Conservation (phyloP, 92 coral and sea anemone species). For the Zoanthus solanderi region DNA sequence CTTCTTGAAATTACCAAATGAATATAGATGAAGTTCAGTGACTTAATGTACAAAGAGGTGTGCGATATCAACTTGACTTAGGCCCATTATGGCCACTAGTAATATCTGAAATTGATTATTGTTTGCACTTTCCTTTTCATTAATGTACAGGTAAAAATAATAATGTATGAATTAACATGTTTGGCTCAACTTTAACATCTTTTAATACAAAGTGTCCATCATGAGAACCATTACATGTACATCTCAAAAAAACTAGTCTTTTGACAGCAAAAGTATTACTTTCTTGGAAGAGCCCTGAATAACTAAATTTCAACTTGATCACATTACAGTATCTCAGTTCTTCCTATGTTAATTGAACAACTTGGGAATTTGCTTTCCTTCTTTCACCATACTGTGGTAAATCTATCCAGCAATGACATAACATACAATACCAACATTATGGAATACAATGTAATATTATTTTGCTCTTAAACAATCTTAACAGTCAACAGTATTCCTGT, state of each 20-base stretch:
- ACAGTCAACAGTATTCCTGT: neutral
- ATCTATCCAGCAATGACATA: neutral
- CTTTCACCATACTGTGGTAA: conserved; percentile 49
- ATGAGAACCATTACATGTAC: conserved; percentile 29
- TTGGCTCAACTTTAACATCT: conserved; percentile 44
- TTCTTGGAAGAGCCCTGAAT: conserved; percentile 48
- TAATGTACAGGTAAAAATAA: too few species aligned
- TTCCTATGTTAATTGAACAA: conserved; percentile 45
- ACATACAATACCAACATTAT: neutral
- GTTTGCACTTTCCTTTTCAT: too few species aligned
- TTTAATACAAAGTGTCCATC: conserved; percentile 45
- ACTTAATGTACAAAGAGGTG: too few species aligned
- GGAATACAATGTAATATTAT: conserved; percentile 11
- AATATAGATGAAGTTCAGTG: neutral
- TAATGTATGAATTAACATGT: neutral
- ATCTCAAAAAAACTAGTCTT: conserved; percentile 40
- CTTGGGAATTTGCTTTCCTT: conserved; percentile 55
- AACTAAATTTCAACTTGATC: conserved; percentile 49
- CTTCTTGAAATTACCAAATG: neutral
- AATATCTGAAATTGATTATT: too few species aligned
- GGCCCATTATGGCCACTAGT: too few species aligned
- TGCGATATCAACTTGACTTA: too few species aligned
- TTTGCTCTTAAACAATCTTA: neutral
- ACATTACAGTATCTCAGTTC: conserved; percentile 24
- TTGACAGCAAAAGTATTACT: conserved; percentile 35